Conservation (phyloP, 1,140 invertebrate genomes). For the Phthorimaea operculella region DNA sequence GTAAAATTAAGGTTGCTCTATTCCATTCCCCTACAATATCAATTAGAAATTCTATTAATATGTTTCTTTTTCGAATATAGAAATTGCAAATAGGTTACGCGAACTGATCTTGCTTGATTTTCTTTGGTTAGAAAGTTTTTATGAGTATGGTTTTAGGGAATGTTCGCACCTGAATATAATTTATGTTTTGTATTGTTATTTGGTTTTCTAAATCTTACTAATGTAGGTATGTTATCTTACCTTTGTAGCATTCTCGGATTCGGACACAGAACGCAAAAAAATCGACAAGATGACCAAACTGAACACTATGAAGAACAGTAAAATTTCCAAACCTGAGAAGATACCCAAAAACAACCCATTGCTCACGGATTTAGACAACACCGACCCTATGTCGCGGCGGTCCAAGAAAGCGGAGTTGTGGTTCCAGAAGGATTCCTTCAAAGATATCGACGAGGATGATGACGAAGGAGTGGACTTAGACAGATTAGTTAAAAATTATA, state of each 20-base stretch:
- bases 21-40: too few species aligned
- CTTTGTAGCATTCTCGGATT: constrained; percentile 69
- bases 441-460: constrained; percentile 81
- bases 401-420: constrained; percentile 84
- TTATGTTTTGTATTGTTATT: too few species aligned
- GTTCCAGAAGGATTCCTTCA: constrained; percentile 92
- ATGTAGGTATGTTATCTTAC: too few species aligned
- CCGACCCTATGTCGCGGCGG: constrained; percentile 77
- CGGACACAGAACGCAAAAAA: constrained; percentile 57
- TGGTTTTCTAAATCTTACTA: too few species aligned
- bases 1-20: too few species aligned
- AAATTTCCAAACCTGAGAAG: constrained; percentile 42
- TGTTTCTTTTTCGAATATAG: too few species aligned
- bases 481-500: constrained; percentile 77
- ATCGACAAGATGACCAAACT: constrained; percentile 55
- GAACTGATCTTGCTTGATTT: too few species aligned
- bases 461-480: constrained; percentile 91
- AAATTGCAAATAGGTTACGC: too few species aligned
- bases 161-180: too few species aligned
- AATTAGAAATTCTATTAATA: too few species aligned
- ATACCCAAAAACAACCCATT: constrained; percentile 77
- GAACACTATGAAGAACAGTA: constrained; percentile 54
- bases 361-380: constrained; percentile 84
- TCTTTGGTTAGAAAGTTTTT: too few species aligned
- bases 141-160: too few species aligned